phyloP scores from a whole-genome alignment of 2,888 invertebrate species.

The Agrypnus murinus region DNA sequence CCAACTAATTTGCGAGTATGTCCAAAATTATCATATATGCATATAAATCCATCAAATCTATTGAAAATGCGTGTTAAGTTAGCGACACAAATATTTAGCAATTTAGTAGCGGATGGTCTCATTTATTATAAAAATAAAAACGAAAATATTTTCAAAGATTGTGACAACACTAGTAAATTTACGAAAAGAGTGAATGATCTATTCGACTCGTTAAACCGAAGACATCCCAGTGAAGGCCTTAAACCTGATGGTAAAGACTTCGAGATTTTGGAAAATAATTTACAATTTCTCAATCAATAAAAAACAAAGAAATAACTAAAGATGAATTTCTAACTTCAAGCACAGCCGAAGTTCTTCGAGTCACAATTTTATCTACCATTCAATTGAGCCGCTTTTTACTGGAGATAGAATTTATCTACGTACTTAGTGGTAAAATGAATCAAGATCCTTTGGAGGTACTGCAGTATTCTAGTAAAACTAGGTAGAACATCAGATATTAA shows the following conservation, averaged over 20 bases:
- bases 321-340: not conserved
- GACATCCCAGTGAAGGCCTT: constrained; percentile 5
- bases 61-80: constrained; percentile 32
- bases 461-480: too few relatives aligned
- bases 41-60: constrained; percentile 21
- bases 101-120: constrained; percentile 23
- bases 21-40: constrained; percentile 10
- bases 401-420: not conserved
- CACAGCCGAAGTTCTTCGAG: constrained; percentile 12
- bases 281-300: constrained; percentile 12
- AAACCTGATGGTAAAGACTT: not conserved
- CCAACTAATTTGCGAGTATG: not conserved
- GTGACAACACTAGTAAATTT: not conserved
- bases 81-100: constrained; percentile 31
- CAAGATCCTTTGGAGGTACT: constrained; percentile 21
- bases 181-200: constrained; percentile 11
- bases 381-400: not conserved
- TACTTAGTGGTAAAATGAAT: constrained; percentile 22
- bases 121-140: constrained; percentile 16
- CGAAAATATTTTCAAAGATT: not conserved
- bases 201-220: constrained; percentile 9
- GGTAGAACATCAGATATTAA: too few relatives aligned
- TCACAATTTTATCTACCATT: not conserved
- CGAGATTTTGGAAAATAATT: constrained; percentile 4
- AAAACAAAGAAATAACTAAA: not conserved